phyloP scores from a whole-genome alignment of 2,113 vertebrate species.

The Erpornis zantholeuca region DNA sequence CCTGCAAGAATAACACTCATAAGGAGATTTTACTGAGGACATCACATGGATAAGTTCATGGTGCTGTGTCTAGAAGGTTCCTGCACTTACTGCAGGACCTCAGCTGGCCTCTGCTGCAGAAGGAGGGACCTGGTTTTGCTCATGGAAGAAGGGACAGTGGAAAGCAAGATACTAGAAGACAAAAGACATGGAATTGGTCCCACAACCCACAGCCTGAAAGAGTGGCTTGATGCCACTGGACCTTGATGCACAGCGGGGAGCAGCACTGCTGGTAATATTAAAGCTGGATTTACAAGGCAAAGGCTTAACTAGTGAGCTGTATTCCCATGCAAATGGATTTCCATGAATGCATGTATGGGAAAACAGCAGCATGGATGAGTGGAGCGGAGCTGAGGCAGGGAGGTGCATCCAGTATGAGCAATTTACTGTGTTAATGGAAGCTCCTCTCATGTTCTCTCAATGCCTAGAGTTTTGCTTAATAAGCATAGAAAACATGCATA shows the following conservation, averaged over 20 bases:
- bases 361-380: neutral
- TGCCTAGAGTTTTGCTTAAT: neutral
- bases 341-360: neutral
- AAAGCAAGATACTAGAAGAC: neutral
- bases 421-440: neutral
- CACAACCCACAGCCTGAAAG: neutral
- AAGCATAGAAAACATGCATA: neutral
- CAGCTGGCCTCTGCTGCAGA: neutral
- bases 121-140: neutral
- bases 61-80: neutral
- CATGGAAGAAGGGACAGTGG: neutral
- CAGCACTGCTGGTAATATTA: neutral
- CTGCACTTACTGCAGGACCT: neutral
- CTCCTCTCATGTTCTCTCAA: neutral
- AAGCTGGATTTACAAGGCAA: neutral
- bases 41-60: neutral
- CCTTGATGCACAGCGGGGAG: neutral
- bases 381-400: neutral
- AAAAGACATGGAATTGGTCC: rapidly evolving
- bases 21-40: neutral
- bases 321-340: slow-evolving; percentile 11
- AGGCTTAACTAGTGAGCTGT: neutral
- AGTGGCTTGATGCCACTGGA: neutral
- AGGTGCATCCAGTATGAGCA: neutral
- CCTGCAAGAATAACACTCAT: neutral